Percentiles rank a stretch among this genome's conserved stretches.
Evolutionary conservation across 2,113 vertebrate species (phyloP).

Genomic region (Melospiza melodia): DNA sequence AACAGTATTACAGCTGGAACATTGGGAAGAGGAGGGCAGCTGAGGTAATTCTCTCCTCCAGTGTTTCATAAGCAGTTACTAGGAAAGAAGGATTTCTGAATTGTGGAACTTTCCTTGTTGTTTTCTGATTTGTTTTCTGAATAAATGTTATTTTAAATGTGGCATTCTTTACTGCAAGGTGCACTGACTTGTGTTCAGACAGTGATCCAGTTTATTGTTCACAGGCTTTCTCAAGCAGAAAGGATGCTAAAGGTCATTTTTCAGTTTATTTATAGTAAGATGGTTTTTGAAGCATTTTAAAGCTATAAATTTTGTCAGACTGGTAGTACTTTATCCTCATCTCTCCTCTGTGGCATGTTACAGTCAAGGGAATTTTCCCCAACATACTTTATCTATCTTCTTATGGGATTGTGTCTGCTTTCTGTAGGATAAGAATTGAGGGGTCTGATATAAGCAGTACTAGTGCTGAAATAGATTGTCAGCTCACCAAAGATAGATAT

Average conservation of each 20-base stretch:
- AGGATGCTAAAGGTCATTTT: not conserved
- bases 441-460: not conserved
- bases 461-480: not conserved
- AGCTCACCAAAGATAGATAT: not conserved
- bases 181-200: not conserved
- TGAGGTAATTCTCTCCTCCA: slow-evolving; percentile 80
- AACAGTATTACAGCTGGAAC: slow-evolving; percentile 97
- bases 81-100: not conserved
- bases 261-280: not conserved
- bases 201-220: not conserved
- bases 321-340: not conserved
- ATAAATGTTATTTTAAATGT: not conserved
- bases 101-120: not conserved
- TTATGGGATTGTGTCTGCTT: not conserved
- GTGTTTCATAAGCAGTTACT: not conserved
- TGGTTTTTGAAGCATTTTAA: not conserved
- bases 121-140: not conserved
- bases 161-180: not conserved
- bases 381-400: not conserved
- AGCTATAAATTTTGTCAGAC: not conserved
- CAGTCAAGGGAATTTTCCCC: not conserved
- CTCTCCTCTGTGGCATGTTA: not conserved
- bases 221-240: not conserved
- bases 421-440: not conserved
- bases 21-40: slow-evolving; percentile 96